phyloP scores from a whole-genome alignment of 2,797 vertebrate genomes.

The Melanotaenia nigrans region DNA sequence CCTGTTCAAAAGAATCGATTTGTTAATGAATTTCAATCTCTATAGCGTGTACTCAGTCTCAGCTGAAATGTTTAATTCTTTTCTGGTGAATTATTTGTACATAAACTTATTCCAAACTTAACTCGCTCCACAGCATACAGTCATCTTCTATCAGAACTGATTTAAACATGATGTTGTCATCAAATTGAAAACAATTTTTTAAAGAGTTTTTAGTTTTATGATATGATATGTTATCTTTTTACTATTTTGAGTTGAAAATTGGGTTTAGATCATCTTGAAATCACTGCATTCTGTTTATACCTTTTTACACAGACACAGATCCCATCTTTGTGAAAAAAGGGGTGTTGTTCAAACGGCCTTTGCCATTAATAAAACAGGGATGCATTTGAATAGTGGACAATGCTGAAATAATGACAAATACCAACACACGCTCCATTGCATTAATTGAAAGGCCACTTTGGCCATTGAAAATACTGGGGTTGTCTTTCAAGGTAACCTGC shows the following conservation, averaged over 20 bases:
- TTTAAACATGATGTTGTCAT: too few species aligned
- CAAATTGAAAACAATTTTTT: too few species aligned
- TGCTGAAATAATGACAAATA: conserved; percentile 26
- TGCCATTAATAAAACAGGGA: conserved; percentile 32
- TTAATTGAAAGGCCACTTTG: conserved; percentile 36
- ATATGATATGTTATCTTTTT: neutral
- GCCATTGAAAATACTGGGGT: conserved; percentile 22
- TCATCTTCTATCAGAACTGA: too few species aligned
- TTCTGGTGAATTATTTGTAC: too few species aligned
- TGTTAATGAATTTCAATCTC: too few species aligned
- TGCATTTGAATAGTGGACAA: conserved; percentile 37
- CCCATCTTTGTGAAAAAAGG: conserved; percentile 2
- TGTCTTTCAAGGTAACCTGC: conserved; percentile 45
- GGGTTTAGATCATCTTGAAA: neutral
- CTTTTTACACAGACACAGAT: neutral
- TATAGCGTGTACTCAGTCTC: neutral
- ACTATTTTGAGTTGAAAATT: neutral
- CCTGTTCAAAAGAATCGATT: too few species aligned
- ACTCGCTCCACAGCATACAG: too few species aligned
- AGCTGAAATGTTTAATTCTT: neutral
- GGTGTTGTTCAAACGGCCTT: conserved; percentile 37
- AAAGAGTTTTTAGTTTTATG: too few species aligned
- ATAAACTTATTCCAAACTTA: too few species aligned
- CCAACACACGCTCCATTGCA: conserved; percentile 45
- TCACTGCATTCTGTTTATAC: neutral